These are phyloP conservation scores for Drosophila sordidula DNA, from an alignment of 2,888 invertebrate genomes.

Conservation along the genomic window DNA sequence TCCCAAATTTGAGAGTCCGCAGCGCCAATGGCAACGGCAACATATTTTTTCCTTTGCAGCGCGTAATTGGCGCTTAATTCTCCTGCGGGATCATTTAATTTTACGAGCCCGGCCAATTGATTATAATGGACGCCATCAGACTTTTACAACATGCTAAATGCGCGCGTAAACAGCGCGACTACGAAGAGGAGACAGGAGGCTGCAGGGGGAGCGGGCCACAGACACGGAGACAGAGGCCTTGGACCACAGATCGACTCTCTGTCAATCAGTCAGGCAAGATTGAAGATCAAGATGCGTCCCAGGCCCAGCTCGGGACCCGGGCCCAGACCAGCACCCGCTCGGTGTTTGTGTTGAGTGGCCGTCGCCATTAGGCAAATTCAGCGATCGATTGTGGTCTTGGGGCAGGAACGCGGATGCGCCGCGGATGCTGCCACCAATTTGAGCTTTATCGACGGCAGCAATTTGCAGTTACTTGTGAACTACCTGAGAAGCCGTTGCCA, in stretches of 20 bases:
- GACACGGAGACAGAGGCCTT: constrained; percentile 20
- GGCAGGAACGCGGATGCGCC: constrained; percentile 61
- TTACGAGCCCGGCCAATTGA: constrained; percentile 85
- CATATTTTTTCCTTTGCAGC: constrained; percentile 47
- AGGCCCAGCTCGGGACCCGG: constrained; percentile 11
- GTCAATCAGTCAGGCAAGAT: constrained; percentile 68
- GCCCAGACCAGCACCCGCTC: constrained; percentile 35
- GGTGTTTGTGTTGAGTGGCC: constrained; percentile 81
- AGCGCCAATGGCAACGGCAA: constrained; percentile 67
- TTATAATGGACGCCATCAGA: constrained; percentile 85
- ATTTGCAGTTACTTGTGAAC: constrained; percentile 84
- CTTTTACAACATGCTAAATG: constrained; percentile 84
- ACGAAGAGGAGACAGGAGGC: constrained; percentile 3
- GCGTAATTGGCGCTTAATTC: constrained; percentile 85
- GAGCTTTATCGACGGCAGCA: constrained; percentile 80
- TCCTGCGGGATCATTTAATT: constrained; percentile 85
- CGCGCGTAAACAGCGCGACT: constrained; percentile 77
- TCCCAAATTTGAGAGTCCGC: constrained; percentile 72
- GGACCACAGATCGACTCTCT: constrained; percentile 48
- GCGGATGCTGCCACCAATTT: constrained; percentile 68
- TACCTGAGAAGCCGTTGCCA: constrained; percentile 83
- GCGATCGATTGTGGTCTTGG: constrained; percentile 70
- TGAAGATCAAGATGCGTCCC: constrained; percentile 57
- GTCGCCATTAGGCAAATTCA: constrained; percentile 82
- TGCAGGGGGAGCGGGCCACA: constrained; percentile 1